These are phyloP conservation scores for Amphilophus citrinellus DNA, from an alignment of 2,113 vertebrate species.

Conservation along the genomic window DNA sequence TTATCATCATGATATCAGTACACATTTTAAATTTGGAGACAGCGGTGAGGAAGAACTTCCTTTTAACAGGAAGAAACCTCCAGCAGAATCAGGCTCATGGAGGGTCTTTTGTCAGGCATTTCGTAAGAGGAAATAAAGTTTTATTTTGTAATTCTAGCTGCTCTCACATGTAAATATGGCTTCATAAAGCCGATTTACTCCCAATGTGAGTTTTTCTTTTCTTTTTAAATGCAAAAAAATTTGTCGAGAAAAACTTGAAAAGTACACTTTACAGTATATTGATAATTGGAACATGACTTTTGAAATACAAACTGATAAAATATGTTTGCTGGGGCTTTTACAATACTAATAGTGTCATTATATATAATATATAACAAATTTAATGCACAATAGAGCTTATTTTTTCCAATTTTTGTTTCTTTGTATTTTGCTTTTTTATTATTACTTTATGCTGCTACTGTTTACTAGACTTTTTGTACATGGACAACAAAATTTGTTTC, in stretches of 20 bases:
- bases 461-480: neutral
- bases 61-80: neutral
- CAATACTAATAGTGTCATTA: too few relatives aligned
- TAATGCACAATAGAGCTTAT: too few relatives aligned
- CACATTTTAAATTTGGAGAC: neutral
- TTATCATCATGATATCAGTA: neutral
- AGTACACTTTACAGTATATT: too few relatives aligned
- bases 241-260: too few relatives aligned
- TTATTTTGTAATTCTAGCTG: neutral
- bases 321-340: too few relatives aligned
- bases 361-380: too few relatives aligned
- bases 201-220: neutral
- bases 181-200: neutral
- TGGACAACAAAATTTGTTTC: neutral
- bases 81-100: neutral
- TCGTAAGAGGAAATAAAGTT: neutral
- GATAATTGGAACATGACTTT: too few relatives aligned
- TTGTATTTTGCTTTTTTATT: too few relatives aligned
- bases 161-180: neutral
- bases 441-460: accelerated
- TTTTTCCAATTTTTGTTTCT: too few relatives aligned
- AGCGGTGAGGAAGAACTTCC: neutral
- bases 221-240: too few relatives aligned
- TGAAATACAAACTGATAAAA: too few relatives aligned
- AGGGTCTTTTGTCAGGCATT: neutral